Conservation (phyloP, 2,113 vertebrate species). For the Myrmophylax atrothorax region DNA sequence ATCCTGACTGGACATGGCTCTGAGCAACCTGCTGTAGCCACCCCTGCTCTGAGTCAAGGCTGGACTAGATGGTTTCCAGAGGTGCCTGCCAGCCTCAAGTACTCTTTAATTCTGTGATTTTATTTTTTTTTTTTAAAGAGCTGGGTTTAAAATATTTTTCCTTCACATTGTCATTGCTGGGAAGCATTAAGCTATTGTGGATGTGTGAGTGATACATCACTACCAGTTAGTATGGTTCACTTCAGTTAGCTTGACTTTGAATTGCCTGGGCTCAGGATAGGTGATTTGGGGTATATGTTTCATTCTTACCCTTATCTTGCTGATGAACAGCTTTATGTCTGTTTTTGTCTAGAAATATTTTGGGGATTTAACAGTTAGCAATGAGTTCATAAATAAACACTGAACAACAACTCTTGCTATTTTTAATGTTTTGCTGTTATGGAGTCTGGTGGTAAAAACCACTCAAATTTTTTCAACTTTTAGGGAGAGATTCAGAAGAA, state of each 20-base stretch:
- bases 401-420: conserved; percentile 23
- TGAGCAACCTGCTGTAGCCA: neutral
- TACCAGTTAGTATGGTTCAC: neutral
- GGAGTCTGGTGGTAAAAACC: conserved; percentile 21
- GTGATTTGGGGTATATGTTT: neutral
- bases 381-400: neutral
- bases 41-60: neutral
- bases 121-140: neutral
- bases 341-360: neutral
- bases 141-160: neutral
- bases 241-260: neutral
- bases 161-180: neutral
- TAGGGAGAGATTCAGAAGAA: conserved; percentile 47
- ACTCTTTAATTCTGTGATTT: neutral
- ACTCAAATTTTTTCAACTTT: conserved; percentile 60
- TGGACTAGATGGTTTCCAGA: neutral
- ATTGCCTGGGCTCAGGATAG: neutral
- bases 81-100: neutral
- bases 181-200: neutral
- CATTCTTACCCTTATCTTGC: neutral
- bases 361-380: neutral
- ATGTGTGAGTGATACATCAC: neutral
- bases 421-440: conserved; percentile 21
- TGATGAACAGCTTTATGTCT: neutral
- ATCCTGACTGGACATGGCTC: neutral